Evolutionary conservation across 1,140 invertebrate species (phyloP), one percentile per base, ranked within the genome.

Genomic region (Homalodisca vitripennis): DNA sequence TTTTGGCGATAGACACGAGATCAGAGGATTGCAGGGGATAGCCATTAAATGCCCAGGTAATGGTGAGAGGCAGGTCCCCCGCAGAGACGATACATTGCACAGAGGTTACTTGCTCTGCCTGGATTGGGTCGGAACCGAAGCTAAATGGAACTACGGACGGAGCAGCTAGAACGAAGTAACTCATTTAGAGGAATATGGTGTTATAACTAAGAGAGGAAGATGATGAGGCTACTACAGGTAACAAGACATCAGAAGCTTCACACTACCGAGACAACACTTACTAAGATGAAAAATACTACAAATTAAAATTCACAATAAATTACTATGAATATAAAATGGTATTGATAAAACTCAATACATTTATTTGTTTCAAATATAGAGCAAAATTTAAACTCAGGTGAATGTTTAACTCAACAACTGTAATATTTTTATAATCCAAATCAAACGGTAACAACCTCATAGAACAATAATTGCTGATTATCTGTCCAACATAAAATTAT

Each of bases 31-130:
- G 81, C 73, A 87, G 81, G 71, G 74, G 66, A 77, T 85, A 74
- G 62, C 88, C 82, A 70, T 85, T 88, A 46, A 91, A 80, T 67
- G 80, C 78, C 91, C 91, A 93, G 51, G 82, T 79, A 46, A 89
- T 86, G 72, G 82, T 82, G 22, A 90, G 79, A 24, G 89, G 89
- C 57, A 88, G 79, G 77, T 90, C 89, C 1, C 90, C 90, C 74
- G 88, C 87, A 66, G 85, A 79, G 66, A 90, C 86, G 41, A 86
- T 86, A 79, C 92, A 94, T 17, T 86, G 87, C 27, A 93, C 80
- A 32, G 78, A 76, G 17, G 74, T 74, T 6, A 77, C 66, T 29
- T 77, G 73, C 32, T 79, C 80, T 24, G 73, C 71, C 60, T 73
- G 71, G 27, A 71, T 66, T 12, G 86, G 83, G 67, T 87, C 86